A percentile compares a stretch with the other conserved stretches of the same genome.
phyloP scores from a whole-genome alignment of 1,140 invertebrate genomes.

The Andrena cerasifolii region DNA sequence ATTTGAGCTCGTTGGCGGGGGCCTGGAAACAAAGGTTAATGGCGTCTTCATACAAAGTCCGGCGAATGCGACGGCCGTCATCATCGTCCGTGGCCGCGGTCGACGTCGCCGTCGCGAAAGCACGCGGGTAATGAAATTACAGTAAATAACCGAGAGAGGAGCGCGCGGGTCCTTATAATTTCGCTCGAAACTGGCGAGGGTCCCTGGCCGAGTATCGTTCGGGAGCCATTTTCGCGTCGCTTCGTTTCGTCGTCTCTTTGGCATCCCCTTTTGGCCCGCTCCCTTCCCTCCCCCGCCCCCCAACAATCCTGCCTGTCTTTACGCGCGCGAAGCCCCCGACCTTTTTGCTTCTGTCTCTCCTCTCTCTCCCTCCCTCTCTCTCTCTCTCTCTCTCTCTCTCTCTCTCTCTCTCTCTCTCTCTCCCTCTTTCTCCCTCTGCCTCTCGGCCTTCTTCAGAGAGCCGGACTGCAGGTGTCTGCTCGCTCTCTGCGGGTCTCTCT shows the following conservation, averaged over 20 bases:
- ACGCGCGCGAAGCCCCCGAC: slow-evolving; percentile 23
- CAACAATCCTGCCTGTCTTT: slow-evolving; percentile 37
- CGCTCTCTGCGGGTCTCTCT: not conserved
- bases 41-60: slow-evolving; percentile 52
- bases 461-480: slow-evolving; percentile 37
- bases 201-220: slow-evolving; percentile 62
- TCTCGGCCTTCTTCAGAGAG: slow-evolving; percentile 1
- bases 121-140: slow-evolving; percentile 63
- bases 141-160: slow-evolving; percentile 56
- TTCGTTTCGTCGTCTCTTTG: slow-evolving; percentile 69
- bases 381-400: slow-evolving; percentile 46
- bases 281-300: not conserved
- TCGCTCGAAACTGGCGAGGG: slow-evolving; percentile 64
- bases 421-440: slow-evolving; percentile 47
- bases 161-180: slow-evolving; percentile 59
- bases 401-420: slow-evolving; percentile 51
- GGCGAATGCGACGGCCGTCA: too few relatives aligned
- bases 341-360: slow-evolving; percentile 56
- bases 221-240: slow-evolving; percentile 68
- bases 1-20: slow-evolving; percentile 36
- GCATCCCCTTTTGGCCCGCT: slow-evolving; percentile 61
- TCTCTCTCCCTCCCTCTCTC: slow-evolving; percentile 3
- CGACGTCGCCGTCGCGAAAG: slow-evolving; percentile 30
- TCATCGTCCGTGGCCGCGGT: slow-evolving; percentile 8
- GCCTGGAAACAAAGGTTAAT: slow-evolving; percentile 62